Base-by-base conservation (phyloP, 2,113 vertebrate species). In the Chlorodrepanis virens region DNA sequence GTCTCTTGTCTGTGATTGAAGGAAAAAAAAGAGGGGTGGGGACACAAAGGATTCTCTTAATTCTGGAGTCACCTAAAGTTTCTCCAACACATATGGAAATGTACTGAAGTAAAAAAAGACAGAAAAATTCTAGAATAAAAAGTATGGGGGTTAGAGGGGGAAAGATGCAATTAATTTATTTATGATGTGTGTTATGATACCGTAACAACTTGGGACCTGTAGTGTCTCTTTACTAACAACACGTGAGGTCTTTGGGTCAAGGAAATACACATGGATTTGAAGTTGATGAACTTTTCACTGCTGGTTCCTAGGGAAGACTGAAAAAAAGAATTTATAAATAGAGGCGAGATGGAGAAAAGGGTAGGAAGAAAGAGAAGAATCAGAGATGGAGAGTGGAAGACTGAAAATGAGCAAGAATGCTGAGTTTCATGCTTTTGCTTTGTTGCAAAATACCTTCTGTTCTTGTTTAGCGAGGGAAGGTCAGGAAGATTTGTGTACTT, bases 401-500 rank as follows among this genome's bases (percentile, higher is more conserved):
- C 87, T 89, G 57, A 78, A 93, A 89, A 75, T 68, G 77, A 97
- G 61, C 93, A 90, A 71, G 75, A 78, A 92, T 44, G 56, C 70
- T 9, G 68, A 79, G 40, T n/a, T 83, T 67, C 63, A 75, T 2
- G 0, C 69, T 35, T 84, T 81, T 80, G 35, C 64, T 92, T 89
- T 71, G 63, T 94, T 96, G 85, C 90, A 93, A 93, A 95, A 86
- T 87, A 68, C 10, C 45, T 89, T 80, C 42, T 83, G 47, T 89
- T 96, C 90, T 92, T 15, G 1, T 93, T 93, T 45, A 93, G 92
- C 69, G 71, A 87, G 69, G 65, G 72, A 61, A 95, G 72, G 79
- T 53, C 1, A 18, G 80, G 76, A 82, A 94, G 86, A 75, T 89
- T 83, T 94, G 81, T 94, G 87, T 97, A 87, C 81, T 92, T 97